These are phyloP conservation scores for Scaptomyza graminum DNA, from an alignment of 1,140 invertebrate species.

Conservation along the genomic window DNA sequence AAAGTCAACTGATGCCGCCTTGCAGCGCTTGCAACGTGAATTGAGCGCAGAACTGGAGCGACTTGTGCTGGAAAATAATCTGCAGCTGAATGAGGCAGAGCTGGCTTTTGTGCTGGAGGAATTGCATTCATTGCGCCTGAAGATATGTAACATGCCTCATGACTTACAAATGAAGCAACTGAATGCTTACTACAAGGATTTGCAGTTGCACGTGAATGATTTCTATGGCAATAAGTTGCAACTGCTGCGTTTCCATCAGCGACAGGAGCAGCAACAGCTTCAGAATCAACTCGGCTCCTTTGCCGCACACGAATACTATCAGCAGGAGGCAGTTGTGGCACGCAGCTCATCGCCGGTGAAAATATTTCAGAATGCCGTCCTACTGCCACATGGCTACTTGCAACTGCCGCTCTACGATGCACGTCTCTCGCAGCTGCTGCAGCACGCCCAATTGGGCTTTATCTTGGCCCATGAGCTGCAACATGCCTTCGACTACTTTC, in stretches of 20 bases:
- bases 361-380: slow-evolving; percentile 57
- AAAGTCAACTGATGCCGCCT: slow-evolving; percentile 22
- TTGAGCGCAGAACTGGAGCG: slow-evolving; percentile 32
- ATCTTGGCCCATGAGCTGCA: slow-evolving; percentile 65
- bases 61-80: slow-evolving; percentile 41
- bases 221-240: slow-evolving; percentile 61
- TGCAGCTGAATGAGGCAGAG: slow-evolving; percentile 36
- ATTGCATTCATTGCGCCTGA: slow-evolving; percentile 42
- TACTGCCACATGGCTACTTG: slow-evolving; percentile 59
- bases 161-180: slow-evolving; percentile 25
- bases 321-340: slow-evolving; percentile 39
- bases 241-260: slow-evolving; percentile 37
- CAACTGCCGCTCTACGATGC: slow-evolving; percentile 56
- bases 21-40: slow-evolving; percentile 33
- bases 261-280: slow-evolving; percentile 27
- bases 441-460: slow-evolving; percentile 59
- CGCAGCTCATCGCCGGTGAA: slow-evolving; percentile 61
- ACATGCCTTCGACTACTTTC: slow-evolving; percentile 63
- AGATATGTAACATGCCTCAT: slow-evolving; percentile 60
- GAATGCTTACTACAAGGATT: slow-evolving; percentile 29
- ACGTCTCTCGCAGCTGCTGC: slow-evolving; percentile 34
- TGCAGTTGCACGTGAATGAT: slow-evolving; percentile 29
- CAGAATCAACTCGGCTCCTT: slow-evolving; percentile 21
- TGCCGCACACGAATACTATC: slow-evolving; percentile 33
- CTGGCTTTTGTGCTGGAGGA: slow-evolving; percentile 47